A percentile compares a stretch with the other conserved stretches of the same genome.
These are phyloP conservation scores for Sula dactylatra DNA, from an alignment of 2,113 vertebrate genomes.

Conservation along the genomic window DNA sequence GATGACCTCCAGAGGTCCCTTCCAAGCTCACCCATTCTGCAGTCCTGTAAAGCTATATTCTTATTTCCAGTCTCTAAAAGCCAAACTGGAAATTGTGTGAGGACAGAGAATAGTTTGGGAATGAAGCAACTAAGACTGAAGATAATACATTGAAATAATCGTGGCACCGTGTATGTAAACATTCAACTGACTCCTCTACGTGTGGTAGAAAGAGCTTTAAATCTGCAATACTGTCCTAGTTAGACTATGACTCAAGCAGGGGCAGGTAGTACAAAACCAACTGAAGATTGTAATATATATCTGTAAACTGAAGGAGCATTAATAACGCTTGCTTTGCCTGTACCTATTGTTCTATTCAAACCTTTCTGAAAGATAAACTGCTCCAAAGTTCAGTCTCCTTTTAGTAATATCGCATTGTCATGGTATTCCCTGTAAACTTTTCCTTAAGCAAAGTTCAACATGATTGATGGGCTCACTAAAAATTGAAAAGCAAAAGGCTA, in stretches of 20 bases:
- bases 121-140: neutral
- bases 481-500: slow-evolving; percentile 25
- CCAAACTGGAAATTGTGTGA: neutral
- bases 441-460: slow-evolving; percentile 24
- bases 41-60: neutral
- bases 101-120: neutral
- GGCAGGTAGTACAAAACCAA: neutral
- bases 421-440: slow-evolving; percentile 12
- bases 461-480: slow-evolving; percentile 52
- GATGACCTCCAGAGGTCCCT: neutral
- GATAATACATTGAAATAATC: neutral
- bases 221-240: neutral
- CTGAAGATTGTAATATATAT: neutral
- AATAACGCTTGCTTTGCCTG: slow-evolving; percentile 33
- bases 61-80: neutral
- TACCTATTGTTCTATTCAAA: slow-evolving; percentile 25
- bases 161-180: neutral
- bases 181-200: neutral
- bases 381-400: slow-evolving; percentile 27
- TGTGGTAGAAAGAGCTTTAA: neutral
- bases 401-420: slow-evolving; percentile 46
- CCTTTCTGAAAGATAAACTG: slow-evolving; percentile 55
- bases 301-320: neutral
- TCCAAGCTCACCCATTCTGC: neutral
- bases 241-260: neutral